Evolutionary conservation across 2,888 invertebrate genomes (phyloP).

Genomic region (Lithodes maja): DNA sequence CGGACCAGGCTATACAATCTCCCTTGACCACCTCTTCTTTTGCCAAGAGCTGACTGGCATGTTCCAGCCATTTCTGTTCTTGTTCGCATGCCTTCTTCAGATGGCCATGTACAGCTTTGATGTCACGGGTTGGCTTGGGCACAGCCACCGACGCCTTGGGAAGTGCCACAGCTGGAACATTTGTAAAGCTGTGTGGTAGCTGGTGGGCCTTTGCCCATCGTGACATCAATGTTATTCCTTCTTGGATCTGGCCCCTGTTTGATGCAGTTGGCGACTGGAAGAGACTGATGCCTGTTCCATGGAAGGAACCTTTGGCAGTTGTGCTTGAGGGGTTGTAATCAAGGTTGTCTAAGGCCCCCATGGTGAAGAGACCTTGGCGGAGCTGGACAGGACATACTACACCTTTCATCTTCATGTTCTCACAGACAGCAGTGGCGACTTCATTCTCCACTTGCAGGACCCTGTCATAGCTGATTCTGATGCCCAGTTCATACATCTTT

Average conservation of each 20-base stretch:
- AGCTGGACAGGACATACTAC: slow-evolving; percentile 25
- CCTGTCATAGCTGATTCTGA: slow-evolving; percentile 9
- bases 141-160: slow-evolving; percentile 4
- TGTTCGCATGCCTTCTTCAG: neutral
- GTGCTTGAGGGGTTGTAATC: neutral
- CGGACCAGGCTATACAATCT: neutral
- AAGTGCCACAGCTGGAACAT: slow-evolving; percentile 11
- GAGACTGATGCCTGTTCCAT: neutral
- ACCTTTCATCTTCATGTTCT: slow-evolving; percentile 18
- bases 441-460: slow-evolving; percentile 8
- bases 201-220: neutral
- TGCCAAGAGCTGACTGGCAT: slow-evolving; percentile 12
- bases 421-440: slow-evolving; percentile 4
- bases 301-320: neutral
- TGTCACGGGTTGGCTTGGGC: neutral
- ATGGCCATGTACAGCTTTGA: neutral
- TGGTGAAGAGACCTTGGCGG: neutral
- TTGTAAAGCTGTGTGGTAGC: slow-evolving; percentile 5
- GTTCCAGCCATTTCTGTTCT: neutral
- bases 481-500: neutral
- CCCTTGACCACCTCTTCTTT: slow-evolving; percentile 1
- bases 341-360: slow-evolving; percentile 12
- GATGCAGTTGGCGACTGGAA: neutral
- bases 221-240: neutral
- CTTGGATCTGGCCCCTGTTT: neutral